phyloP scores from a whole-genome alignment of 2,888 invertebrate species.

The Latheticus oryzae region DNA sequence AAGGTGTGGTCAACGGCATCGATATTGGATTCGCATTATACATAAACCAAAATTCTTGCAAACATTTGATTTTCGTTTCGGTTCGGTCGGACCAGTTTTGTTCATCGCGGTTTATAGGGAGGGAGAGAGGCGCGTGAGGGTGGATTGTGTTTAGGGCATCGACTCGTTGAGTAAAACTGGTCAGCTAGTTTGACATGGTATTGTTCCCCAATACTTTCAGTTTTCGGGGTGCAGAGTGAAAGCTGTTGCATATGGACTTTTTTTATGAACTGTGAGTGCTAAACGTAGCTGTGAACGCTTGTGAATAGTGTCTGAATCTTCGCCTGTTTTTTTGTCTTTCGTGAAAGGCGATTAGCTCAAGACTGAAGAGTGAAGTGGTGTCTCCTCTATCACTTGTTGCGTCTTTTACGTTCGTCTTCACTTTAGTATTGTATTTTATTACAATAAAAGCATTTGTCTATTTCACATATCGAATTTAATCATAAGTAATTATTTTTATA shows the following conservation, averaged over 20 bases:
- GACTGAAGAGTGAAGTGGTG: conserved; percentile 59
- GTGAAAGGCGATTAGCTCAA: conserved; percentile 56
- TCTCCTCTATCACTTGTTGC: conserved; percentile 53
- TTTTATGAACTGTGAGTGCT: conserved; percentile 49
- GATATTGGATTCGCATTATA: conserved; percentile 58
- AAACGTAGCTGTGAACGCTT: conserved; percentile 47
- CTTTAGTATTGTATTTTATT: conserved; percentile 48
- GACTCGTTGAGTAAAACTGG: conserved; percentile 39
- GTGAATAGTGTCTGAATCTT: conserved; percentile 52
- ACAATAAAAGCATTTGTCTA: conserved; percentile 48
- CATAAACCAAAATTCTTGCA: conserved; percentile 45
- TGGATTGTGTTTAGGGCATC: too few species aligned
- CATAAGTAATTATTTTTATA: conserved; percentile 43
- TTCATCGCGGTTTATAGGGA: conserved; percentile 11
- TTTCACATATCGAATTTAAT: conserved; percentile 47
- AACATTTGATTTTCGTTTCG: conserved; percentile 46
- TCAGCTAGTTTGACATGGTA: conserved; percentile 55
- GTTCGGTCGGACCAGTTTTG: conserved; percentile 46
- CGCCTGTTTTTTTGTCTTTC: conserved; percentile 57
- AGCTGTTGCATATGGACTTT: conserved; percentile 51
- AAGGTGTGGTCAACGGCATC: conserved; percentile 63
- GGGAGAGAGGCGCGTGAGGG: conserved; percentile 4
- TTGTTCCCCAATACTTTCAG: conserved; percentile 55
- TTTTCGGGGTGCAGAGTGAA: conserved; percentile 60
- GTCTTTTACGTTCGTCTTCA: conserved; percentile 47